Evolutionary conservation across 1,140 invertebrate genomes (phyloP).

Genomic region (Anastrepha ludens): DNA sequence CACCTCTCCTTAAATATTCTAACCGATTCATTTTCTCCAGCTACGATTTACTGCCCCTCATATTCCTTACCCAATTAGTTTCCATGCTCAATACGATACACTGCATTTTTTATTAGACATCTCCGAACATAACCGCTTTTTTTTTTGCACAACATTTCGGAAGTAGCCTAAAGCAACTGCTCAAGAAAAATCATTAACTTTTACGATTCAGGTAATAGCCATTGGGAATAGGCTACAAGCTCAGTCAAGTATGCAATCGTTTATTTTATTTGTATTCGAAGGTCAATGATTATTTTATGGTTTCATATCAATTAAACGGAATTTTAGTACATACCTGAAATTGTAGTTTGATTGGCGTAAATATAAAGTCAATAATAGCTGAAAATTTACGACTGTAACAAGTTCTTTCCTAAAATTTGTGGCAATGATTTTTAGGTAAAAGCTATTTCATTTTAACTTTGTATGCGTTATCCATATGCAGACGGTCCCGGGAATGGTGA

Average conservation of each 20-base stretch:
- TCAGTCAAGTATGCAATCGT: not conserved
- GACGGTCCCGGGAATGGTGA: too few relatives aligned
- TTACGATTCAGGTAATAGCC: not conserved
- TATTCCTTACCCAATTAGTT: not conserved
- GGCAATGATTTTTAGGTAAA: too few relatives aligned
- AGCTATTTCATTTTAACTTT: too few relatives aligned
- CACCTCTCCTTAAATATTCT: not conserved
- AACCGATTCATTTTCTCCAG: not conserved
- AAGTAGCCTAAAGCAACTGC: not conserved
- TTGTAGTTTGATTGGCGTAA: not conserved
- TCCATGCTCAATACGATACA: not conserved
- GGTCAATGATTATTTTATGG: not conserved
- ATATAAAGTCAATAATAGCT: not conserved
- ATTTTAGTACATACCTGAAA: not conserved
- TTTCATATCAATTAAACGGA: not conserved
- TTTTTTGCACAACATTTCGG: not conserved
- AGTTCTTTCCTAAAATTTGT: too few relatives aligned
- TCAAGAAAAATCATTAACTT: slow-evolving; percentile 5
- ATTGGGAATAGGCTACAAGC: not conserved
- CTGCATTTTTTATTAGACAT: not conserved
- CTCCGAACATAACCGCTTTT: not conserved
- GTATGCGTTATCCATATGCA: too few relatives aligned
- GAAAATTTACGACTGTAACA: not conserved
- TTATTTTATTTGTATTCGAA: not conserved
- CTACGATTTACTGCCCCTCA: not conserved